A percentile compares a stretch with the other conserved stretches of the same genome.
Evolutionary conservation across 2,888 invertebrate genomes (phyloP).

Genomic region (Drosophila diplacantha): DNA sequence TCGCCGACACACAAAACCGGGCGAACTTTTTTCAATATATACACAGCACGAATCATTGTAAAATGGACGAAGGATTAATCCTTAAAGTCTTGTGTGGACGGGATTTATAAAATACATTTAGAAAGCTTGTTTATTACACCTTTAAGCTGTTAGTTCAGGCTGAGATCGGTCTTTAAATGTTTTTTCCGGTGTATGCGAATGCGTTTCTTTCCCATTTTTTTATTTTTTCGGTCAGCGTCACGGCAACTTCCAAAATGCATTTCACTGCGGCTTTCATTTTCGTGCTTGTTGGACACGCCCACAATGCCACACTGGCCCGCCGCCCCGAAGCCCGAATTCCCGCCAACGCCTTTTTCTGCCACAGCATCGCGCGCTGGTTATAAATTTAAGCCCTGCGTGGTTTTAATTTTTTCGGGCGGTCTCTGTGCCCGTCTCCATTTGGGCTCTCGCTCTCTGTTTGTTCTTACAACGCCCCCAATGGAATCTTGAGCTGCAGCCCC

Average conservation of each 20-base stretch:
- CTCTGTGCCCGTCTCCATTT: conserved; percentile 1
- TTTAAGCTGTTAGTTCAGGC: no score
- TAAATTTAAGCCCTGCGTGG: conserved; percentile 66
- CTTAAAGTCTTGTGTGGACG: neutral
- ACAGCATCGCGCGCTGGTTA: conserved; percentile 53
- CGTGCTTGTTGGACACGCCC: conserved; percentile 61
- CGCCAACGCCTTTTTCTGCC: conserved; percentile 23
- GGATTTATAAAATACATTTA: no score
- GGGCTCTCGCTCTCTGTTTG: conserved; percentile 19
- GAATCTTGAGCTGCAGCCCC: conserved; percentile 52
- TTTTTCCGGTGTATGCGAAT: conserved; percentile 22
- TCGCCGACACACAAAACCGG: conserved; percentile 56
- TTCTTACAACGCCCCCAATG: conserved; percentile 26
- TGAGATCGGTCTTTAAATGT: neutral
- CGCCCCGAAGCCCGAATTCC: conserved; percentile 11
- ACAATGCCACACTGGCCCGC: conserved; percentile 33
- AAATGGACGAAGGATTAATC: neutral
- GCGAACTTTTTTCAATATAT: conserved; percentile 45
- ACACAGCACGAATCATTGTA: conserved; percentile 5
- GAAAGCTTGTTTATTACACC: neutral
- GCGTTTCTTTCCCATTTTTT: conserved; percentile 13
- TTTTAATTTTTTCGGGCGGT: conserved; percentile 46
- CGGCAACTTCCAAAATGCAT: conserved; percentile 64
- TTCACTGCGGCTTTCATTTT: conserved; percentile 66
- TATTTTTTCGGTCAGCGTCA: conserved; percentile 23